Conservation (phyloP, 2,888 invertebrate species). For the Octonoba sinensis region DNA sequence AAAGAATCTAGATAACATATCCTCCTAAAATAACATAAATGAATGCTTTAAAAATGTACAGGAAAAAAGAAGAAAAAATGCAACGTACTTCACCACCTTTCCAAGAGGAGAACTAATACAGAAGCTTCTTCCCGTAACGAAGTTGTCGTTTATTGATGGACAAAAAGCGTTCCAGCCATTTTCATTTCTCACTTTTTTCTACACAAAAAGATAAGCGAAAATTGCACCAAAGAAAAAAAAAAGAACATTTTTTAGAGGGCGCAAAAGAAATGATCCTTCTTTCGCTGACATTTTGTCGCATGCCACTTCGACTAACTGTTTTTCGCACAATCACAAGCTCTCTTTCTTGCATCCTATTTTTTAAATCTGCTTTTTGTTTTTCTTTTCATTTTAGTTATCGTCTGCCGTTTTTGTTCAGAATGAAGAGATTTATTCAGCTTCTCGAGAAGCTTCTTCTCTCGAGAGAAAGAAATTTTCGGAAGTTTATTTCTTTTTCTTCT, state of each 20-base stretch:
- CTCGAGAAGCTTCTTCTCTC: conserved; percentile 1
- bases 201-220: conserved; percentile 1
- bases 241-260: no score
- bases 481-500: background rate
- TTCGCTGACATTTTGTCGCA: conserved; percentile 12
- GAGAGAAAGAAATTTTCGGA: background rate
- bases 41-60: no score
- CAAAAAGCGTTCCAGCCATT: conserved; percentile 11
- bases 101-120: background rate
- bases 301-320: conserved; percentile 13
- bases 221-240: background rate
- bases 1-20: no score
- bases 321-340: conserved; percentile 4
- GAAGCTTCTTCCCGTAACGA: conserved; percentile 30
- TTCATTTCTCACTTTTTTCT: conserved; percentile 26
- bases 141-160: conserved; percentile 25
- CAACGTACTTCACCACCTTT: background rate
- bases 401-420: background rate
- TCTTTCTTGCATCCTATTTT: background rate
- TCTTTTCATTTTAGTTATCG: background rate
- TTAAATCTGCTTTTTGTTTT: background rate
- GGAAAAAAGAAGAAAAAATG: background rate
- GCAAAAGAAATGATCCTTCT: conserved; percentile 17
- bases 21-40: no score
- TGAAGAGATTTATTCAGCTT: conserved; percentile 7